Percentiles rank a stretch among this genome's conserved stretches.
Evolutionary conservation across 1,140 invertebrate species (phyloP).

Genomic region (Proales similis): DNA sequence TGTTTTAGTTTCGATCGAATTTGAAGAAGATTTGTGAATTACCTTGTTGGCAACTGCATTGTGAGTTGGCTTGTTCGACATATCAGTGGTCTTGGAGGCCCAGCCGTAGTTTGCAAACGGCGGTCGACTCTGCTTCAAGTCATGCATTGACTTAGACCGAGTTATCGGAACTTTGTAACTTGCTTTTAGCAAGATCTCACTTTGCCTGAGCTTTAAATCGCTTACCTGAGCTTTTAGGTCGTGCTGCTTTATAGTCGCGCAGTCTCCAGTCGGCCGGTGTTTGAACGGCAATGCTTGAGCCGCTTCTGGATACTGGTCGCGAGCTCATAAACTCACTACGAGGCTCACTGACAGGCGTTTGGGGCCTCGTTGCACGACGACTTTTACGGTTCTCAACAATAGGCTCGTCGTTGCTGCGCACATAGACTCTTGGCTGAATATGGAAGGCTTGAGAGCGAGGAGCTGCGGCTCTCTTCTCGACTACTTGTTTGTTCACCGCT

Average conservation of each 20-base stretch:
- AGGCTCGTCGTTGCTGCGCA: no score
- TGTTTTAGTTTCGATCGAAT: not conserved
- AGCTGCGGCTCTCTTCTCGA: constrained; percentile 2
- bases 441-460: no score
- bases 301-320: constrained; percentile 5
- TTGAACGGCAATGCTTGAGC: constrained; percentile 31
- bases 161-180: not conserved
- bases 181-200: no score
- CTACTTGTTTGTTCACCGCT: no score
- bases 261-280: constrained; percentile 28
- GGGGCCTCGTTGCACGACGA: no score
- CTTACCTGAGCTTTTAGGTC: constrained; percentile 6
- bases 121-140: constrained; percentile 19
- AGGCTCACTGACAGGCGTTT: no score
- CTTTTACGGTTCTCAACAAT: no score
- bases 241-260: constrained; percentile 9
- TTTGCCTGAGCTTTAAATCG: not conserved
- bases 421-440: no score
- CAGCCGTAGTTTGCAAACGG: constrained; percentile 36
- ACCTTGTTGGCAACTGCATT: constrained; percentile 30
- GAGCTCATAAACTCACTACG: no score
- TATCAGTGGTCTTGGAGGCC: constrained; percentile 19
- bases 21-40: not conserved
- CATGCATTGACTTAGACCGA: constrained; percentile 2
- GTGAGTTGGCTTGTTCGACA: constrained; percentile 28